phyloP scores from a whole-genome alignment of 2,888 invertebrate species.

The Pyrochroa serraticornis region DNA sequence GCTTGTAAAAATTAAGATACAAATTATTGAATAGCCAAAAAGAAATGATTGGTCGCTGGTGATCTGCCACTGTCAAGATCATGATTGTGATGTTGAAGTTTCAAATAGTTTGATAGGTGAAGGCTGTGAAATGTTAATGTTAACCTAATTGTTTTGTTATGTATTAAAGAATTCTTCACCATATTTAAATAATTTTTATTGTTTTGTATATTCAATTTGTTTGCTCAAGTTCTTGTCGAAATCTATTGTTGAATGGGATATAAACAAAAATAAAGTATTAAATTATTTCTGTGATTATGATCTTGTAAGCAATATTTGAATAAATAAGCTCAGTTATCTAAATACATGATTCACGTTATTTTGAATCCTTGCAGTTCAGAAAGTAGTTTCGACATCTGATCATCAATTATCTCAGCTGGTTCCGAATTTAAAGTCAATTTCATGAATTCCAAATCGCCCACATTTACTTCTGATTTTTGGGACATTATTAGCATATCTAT shows the following conservation, averaged over 20 bases:
- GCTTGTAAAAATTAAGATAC: background rate
- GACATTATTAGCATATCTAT: conserved; percentile 43
- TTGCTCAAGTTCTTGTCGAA: conserved; percentile 18
- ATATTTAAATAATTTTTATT: conserved; percentile 11
- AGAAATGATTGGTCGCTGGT: background rate
- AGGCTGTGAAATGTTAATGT: conserved; percentile 25
- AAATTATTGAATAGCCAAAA: no score
- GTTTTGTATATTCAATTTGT: conserved; percentile 9
- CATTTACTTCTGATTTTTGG: conserved; percentile 26
- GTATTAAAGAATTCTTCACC: conserved; percentile 14
- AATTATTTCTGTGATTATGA: conserved; percentile 26
- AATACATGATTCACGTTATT: conserved; percentile 41
- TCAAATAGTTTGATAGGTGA: conserved; percentile 16
- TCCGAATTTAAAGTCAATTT: conserved; percentile 50
- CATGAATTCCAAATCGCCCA: conserved; percentile 45
- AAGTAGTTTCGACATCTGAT: conserved; percentile 51
- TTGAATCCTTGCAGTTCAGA: conserved; percentile 51
- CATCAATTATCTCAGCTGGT: conserved; percentile 47
- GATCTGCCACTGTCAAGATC: background rate
- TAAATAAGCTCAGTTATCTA: conserved; percentile 16
- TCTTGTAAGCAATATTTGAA: conserved; percentile 20
- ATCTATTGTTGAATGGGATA: background rate
- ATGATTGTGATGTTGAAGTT: conserved; percentile 3
- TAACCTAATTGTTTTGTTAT: conserved; percentile 4
- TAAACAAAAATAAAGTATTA: conserved; percentile 17